A percentile compares a stretch with the other conserved stretches of the same genome.
Evolutionary conservation across 2,888 invertebrate species (phyloP).

Genomic region (Sipha maydis): DNA sequence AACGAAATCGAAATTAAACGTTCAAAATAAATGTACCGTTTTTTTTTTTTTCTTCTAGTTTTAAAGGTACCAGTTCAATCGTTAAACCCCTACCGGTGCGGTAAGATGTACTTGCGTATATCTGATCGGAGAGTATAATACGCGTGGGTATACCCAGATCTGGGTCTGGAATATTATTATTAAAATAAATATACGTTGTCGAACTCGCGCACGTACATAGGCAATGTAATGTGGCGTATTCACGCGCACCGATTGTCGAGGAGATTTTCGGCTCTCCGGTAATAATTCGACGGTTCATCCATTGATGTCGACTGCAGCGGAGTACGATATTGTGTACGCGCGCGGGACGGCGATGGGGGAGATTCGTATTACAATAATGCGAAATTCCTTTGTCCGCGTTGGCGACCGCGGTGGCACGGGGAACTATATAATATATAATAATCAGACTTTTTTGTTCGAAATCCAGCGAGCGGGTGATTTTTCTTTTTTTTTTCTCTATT

Average conservation of each 20-base stretch:
- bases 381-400: constrained; percentile 12
- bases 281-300: background rate
- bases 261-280: background rate
- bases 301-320: background rate
- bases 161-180: background rate
- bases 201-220: too few species aligned
- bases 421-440: background rate
- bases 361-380: constrained; percentile 25
- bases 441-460: constrained; percentile 22
- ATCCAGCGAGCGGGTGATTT: background rate
- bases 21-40: too few species aligned
- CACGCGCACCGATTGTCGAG: background rate
- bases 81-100: too few species aligned
- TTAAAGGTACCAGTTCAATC: too few species aligned
- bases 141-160: too few species aligned
- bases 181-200: too few species aligned
- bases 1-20: too few species aligned
- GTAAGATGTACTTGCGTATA: too few species aligned
- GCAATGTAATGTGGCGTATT: too few species aligned
- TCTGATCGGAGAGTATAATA: background rate
- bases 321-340: background rate
- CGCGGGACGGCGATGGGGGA: background rate
- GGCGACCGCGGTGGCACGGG: background rate
- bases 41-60: too few species aligned
- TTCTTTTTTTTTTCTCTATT: background rate